Conservation (phyloP, 2,888 invertebrate genomes). For the Dolomedes plantarius region DNA sequence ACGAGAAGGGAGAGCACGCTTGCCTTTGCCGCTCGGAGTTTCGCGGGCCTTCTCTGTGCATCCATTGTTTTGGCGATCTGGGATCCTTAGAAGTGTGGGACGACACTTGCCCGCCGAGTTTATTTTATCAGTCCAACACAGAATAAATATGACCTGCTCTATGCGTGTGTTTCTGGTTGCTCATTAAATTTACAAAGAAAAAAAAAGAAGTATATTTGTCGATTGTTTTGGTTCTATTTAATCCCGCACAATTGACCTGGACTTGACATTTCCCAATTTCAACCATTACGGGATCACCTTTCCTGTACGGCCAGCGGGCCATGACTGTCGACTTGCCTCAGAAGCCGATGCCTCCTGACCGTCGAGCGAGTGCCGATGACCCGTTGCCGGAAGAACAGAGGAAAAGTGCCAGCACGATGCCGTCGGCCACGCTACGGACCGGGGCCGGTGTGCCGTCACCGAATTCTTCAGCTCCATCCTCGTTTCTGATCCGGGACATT, state of each 20-base stretch:
- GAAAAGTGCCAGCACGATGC: neutral
- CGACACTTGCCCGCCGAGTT: too few relatives aligned
- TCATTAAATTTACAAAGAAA: too few relatives aligned
- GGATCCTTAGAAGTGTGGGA: too few relatives aligned
- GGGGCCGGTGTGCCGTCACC: slow-evolving; percentile 31
- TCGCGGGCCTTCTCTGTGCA: neutral
- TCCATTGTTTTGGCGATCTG: too few relatives aligned
- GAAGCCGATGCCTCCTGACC: slow-evolving; percentile 67
- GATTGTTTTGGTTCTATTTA: too few relatives aligned
- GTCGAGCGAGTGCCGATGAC: slow-evolving; percentile 56
- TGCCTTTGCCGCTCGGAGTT: neutral
- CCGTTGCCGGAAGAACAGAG: slow-evolving; percentile 25
- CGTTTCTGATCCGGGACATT: slow-evolving; percentile 69
- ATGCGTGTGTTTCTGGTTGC: too few relatives aligned
- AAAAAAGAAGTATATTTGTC: too few relatives aligned
- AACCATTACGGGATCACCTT: slow-evolving; percentile 64
- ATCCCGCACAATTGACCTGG: neutral
- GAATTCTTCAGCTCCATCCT: slow-evolving; percentile 45
- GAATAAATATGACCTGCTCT: too few relatives aligned
- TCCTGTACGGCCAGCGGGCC: slow-evolving; percentile 66
- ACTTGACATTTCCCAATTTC: neutral
- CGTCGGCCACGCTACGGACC: neutral
- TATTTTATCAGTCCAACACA: too few relatives aligned
- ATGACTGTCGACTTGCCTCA: slow-evolving; percentile 69
- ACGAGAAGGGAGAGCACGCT: neutral